Conservation (phyloP, 2,113 vertebrate genomes). For the Pogona vitticeps region DNA sequence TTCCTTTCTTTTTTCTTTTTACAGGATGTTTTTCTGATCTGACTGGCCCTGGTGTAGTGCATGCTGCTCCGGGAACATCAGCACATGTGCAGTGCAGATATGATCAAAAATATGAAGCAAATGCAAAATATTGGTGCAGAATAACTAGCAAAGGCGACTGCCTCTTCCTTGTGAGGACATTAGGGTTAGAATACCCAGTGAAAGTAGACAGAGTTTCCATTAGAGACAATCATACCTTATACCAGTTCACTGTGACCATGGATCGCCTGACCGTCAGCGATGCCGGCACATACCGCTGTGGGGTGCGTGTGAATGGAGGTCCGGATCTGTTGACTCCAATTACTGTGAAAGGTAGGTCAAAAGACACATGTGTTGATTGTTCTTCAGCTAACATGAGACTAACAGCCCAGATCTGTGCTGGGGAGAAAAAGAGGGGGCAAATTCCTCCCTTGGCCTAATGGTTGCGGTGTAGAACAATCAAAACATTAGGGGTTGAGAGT, state of each 20-base stretch:
- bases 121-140: not conserved
- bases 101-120: accelerated
- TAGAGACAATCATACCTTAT: accelerated
- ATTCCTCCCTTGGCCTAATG: not conserved
- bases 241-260: not conserved
- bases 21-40: not conserved
- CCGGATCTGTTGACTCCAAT: accelerated
- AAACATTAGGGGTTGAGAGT: no score
- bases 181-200: accelerated
- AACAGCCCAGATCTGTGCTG: no score
- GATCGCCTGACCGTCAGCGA: accelerated
- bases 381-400: no score
- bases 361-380: not conserved
- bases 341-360: not conserved
- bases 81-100: accelerated
- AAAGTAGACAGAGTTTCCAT: accelerated
- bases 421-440: no score
- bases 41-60: accelerated
- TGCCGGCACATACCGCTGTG: not conserved
- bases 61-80: accelerated
- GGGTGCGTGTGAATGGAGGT: accelerated
- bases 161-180: accelerated
- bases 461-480: not conserved
- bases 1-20: not conserved
- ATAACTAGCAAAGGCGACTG: accelerated